Evolutionary conservation across 2,888 invertebrate species (phyloP).

Genomic region (Acanthosoma haemorrhoidale): DNA sequence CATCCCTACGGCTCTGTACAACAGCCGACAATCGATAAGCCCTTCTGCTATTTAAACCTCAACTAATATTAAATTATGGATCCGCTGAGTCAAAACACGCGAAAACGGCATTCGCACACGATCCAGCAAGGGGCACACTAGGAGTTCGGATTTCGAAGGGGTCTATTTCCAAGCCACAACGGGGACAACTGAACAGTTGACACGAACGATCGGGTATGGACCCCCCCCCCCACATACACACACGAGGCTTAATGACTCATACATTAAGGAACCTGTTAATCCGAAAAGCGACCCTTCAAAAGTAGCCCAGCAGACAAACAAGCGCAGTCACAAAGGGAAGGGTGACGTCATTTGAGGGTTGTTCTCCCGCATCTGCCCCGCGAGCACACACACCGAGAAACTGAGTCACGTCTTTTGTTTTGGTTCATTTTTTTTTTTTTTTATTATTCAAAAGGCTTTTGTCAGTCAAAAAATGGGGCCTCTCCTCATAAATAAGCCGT

Average conservation of each 20-base stretch:
- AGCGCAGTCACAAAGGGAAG: neutral
- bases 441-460: neutral
- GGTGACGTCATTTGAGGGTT: slow-evolving; percentile 7
- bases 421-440: too few species aligned
- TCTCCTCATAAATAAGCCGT: neutral
- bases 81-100: neutral
- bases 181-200: too few species aligned
- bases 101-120: neutral
- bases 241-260: neutral
- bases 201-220: too few species aligned
- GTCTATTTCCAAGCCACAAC: too few species aligned
- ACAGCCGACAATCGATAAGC: neutral
- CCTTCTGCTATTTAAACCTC: neutral
- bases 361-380: neutral
- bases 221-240: too few species aligned
- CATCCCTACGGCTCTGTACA: slow-evolving; percentile 2
- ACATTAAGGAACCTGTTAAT: slow-evolving; percentile 3
- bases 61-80: slow-evolving; percentile 12
- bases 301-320: neutral
- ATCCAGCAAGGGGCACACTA: too few species aligned
- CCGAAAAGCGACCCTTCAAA: neutral
- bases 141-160: too few species aligned
- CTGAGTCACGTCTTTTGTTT: slow-evolving; percentile 14
- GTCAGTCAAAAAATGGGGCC: neutral
- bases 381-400: slow-evolving; percentile 1